These are phyloP conservation scores for Trissolcus brochymenae DNA, from an alignment of 2,888 invertebrate species.

Conservation along the genomic window DNA sequence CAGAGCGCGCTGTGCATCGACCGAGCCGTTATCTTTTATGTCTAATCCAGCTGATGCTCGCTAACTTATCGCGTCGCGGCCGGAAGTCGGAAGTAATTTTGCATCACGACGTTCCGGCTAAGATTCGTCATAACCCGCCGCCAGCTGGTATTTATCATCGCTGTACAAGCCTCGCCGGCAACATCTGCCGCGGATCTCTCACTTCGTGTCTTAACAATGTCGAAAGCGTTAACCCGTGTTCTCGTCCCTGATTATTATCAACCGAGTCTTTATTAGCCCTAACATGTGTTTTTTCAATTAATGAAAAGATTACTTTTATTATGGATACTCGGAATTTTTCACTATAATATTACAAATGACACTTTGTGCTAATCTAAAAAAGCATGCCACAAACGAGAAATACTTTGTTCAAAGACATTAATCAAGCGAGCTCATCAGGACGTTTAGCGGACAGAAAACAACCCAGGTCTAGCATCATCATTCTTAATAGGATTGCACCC, in stretches of 20 bases:
- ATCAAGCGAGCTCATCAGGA: background rate
- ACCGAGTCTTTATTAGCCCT: conserved; percentile 13
- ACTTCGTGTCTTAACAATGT: conserved; percentile 32
- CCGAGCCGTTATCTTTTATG: conserved; percentile 50
- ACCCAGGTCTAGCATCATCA: conserved; percentile 17
- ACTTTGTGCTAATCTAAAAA: no score
- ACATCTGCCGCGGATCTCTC: conserved; percentile 47
- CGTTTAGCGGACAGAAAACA: background rate
- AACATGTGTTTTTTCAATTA: conserved; percentile 40
- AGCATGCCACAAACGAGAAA: background rate
- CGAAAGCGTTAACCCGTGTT: conserved; percentile 35
- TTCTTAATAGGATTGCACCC: conserved; percentile 48
- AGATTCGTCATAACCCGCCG: conserved; percentile 63
- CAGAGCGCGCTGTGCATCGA: conserved; percentile 22
- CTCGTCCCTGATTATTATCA: conserved; percentile 37
- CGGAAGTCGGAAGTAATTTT: conserved; percentile 64
- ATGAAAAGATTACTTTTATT: background rate
- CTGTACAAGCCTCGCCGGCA: conserved; percentile 53
- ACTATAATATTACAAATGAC: no score
- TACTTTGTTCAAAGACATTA: background rate
- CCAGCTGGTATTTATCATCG: conserved; percentile 72
- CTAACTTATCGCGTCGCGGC: conserved; percentile 57
- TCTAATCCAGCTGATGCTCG: conserved; percentile 55
- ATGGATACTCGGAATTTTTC: no score
- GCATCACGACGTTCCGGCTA: conserved; percentile 61